Percentiles rank a stretch among this genome's conserved stretches.
Evolutionary conservation across 2,113 vertebrate species (phyloP).

Genomic region (Gavia stellata): DNA sequence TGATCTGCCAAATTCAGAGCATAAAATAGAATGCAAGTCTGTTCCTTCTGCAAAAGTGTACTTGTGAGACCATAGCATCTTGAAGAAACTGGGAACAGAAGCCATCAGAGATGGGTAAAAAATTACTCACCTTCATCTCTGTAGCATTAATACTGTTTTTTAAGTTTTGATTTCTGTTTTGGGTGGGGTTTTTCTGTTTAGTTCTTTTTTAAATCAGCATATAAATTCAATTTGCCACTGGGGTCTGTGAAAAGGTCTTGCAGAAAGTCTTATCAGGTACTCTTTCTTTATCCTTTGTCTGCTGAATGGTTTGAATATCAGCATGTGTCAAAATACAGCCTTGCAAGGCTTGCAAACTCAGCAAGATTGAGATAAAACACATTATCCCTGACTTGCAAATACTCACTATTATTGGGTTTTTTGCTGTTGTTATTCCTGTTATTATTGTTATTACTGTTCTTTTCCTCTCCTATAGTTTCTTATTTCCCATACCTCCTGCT

Average conservation of each 20-base stretch:
- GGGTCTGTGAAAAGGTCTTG: neutral
- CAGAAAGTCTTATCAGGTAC: neutral
- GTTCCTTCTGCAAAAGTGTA: neutral
- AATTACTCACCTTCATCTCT: neutral
- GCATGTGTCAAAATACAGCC: neutral
- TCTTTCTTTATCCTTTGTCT: neutral
- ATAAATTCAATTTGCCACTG: neutral
- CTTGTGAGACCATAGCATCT: neutral
- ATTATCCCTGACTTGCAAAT: constrained; percentile 20
- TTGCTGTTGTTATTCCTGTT: neutral
- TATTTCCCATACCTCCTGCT: neutral
- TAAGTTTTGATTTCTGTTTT: neutral
- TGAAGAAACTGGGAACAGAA: neutral
- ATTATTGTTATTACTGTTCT: neutral
- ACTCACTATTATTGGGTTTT: neutral
- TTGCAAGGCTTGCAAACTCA: neutral
- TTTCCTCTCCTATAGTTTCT: neutral
- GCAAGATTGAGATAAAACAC: neutral
- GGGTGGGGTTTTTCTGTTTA: neutral
- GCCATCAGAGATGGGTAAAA: neutral
- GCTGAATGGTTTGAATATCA: neutral
- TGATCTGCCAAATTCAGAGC: neutral
- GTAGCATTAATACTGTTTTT: neutral
- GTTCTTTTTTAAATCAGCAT: neutral
- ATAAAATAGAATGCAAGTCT: neutral